Evolutionary conservation across 37 sponge, comb jelly and placozoan species (phyloP), one percentile per base, ranked within the genome.

Genomic region (Cladorhizidae sp.): DNA sequence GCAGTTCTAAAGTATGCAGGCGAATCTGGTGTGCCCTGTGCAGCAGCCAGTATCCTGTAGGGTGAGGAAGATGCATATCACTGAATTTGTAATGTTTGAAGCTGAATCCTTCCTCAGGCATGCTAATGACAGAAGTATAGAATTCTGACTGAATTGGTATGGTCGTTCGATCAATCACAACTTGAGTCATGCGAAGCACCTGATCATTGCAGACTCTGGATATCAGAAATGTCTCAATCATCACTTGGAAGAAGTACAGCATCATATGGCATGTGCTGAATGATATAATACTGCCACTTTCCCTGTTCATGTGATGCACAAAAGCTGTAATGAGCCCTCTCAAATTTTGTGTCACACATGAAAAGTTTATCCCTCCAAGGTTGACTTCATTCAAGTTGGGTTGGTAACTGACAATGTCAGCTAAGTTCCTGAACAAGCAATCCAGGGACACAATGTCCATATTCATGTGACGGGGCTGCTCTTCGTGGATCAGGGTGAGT

Each of bases 61-160:
- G 74, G n/a, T 55, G 57, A 14, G 74, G 74, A 35, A 74, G 50
- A 32, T 55, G 45, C 74, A 55, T 74, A 25, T 74, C 32, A 17
- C 74, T 74, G 57, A 74, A 36, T 31, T 55, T 55, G 36, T 41
- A 36, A n/a, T 74, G 74, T 20, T 74, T 74, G 56, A 43, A 71
- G 45, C 41, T 39, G 45, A 22, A 43, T 37, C 45, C 45, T 22
- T 37, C 20, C n/a, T 71, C 71, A 5, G 39, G 22, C 71, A 71
- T 71, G 22, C 14, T 71, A 39, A 71, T 40, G 1, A 41, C 23
- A 14, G 23, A 23, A 36, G 71, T 42, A 31, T 65, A 65, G 36
- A 65, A 65, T 17, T 65, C 67, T 14, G 67, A 28, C 67, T 65
- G 67, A 1, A 17, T 14, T 25, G 67, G 67, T 28, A 65, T 65